Evolutionary conservation across 2,113 vertebrate species (phyloP).

Genomic region (Coptodon bakossiorum): DNA sequence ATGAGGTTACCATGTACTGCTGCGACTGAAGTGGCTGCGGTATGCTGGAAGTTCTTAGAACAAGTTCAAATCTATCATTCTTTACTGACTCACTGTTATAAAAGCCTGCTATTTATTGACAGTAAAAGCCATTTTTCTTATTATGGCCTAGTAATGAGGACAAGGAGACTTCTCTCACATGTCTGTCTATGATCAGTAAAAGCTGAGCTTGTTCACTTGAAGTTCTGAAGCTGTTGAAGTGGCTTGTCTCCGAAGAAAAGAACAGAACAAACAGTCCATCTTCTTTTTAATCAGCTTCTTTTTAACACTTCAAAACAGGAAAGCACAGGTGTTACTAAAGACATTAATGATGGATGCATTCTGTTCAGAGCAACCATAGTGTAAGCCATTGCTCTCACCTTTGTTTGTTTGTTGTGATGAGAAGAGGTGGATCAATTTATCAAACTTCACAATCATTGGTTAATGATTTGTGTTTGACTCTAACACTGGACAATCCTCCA

Average conservation of each 20-base stretch:
- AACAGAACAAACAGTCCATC: background rate
- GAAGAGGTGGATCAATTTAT: background rate
- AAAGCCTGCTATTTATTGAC: background rate
- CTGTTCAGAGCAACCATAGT: background rate
- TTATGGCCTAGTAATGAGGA: background rate
- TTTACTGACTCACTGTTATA: background rate
- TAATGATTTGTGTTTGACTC: background rate
- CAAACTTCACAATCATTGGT: fast-evolving
- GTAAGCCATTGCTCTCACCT: fast-evolving
- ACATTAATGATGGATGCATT: background rate
- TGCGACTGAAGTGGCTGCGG: background rate
- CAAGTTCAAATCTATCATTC: background rate
- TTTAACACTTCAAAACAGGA: background rate
- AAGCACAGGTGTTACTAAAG: background rate
- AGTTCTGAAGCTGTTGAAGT: background rate
- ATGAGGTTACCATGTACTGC: background rate
- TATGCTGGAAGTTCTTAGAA: background rate
- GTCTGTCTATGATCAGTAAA: background rate
- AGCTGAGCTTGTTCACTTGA: background rate
- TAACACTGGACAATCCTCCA: background rate
- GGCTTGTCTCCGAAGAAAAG: background rate
- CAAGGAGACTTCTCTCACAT: background rate
- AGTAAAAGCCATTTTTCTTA: background rate
- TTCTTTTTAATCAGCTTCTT: background rate
- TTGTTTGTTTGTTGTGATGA: background rate